Evolutionary conservation across 1,140 invertebrate species (phyloP).

Genomic region (Laupala kohalensis): DNA sequence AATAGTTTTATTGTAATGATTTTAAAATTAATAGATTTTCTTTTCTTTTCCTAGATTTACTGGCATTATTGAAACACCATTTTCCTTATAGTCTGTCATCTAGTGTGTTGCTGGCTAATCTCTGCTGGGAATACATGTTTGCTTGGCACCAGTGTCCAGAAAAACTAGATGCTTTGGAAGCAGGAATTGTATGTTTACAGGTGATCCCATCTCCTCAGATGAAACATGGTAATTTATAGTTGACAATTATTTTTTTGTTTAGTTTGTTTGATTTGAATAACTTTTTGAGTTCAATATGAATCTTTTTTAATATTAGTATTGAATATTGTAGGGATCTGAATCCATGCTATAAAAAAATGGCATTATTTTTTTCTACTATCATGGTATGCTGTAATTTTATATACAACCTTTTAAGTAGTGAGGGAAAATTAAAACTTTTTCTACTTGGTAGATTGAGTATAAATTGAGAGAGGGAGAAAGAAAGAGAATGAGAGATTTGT

Average conservation of each 20-base stretch:
- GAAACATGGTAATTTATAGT: slow-evolving; percentile 39
- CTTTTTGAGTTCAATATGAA: too few species aligned
- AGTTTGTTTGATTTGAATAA: too few species aligned
- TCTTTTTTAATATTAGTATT: too few species aligned
- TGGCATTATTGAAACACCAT: slow-evolving; percentile 48
- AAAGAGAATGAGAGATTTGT: too few species aligned
- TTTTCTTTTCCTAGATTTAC: slow-evolving; percentile 21
- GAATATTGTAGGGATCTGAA: too few species aligned
- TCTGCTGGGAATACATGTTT: slow-evolving; percentile 80
- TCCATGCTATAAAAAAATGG: too few species aligned
- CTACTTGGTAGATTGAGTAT: too few species aligned
- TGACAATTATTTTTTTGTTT: neutral
- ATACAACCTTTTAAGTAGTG: too few species aligned
- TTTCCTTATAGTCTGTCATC: slow-evolving; percentile 76
- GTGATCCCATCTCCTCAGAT: slow-evolving; percentile 46
- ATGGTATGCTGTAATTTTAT: too few species aligned
- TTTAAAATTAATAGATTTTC: neutral
- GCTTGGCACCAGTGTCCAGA: slow-evolving; percentile 63
- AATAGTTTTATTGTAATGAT: neutral
- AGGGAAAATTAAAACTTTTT: too few species aligned
- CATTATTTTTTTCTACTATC: too few species aligned
- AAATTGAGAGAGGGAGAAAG: too few species aligned
- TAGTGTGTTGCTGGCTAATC: slow-evolving; percentile 64
- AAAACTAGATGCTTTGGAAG: slow-evolving; percentile 46
- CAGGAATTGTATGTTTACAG: slow-evolving; percentile 44